Evolutionary conservation across 2,888 invertebrate genomes (phyloP).

Genomic region (Dyspetes luteomarginatus): DNA sequence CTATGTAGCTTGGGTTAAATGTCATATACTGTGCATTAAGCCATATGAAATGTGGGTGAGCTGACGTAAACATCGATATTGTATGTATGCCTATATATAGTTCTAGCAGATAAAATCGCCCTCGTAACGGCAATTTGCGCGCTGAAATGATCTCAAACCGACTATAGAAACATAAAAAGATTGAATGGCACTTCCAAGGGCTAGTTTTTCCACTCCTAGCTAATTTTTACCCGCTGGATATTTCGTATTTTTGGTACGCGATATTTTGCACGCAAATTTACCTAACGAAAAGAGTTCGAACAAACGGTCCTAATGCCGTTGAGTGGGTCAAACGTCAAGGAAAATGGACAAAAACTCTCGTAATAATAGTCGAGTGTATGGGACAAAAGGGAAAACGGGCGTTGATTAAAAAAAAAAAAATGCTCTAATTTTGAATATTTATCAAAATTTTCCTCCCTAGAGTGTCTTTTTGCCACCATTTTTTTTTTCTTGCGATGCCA

Average conservation of each 20-base stretch:
- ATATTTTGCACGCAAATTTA: too few relatives aligned
- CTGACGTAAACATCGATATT: conserved; percentile 34
- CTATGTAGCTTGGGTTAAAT: conserved; percentile 6
- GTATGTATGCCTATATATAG: background rate
- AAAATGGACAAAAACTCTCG: too few relatives aligned
- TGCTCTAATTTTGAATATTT: background rate
- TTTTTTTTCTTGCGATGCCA: background rate
- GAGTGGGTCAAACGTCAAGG: too few relatives aligned
- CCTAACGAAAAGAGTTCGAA: too few relatives aligned
- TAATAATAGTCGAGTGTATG: too few relatives aligned
- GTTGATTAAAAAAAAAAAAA: too few relatives aligned
- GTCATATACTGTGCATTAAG: conserved; percentile 19
- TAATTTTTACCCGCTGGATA: too few relatives aligned
- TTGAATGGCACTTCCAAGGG: background rate
- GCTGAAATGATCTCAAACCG: background rate
- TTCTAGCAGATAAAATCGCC: background rate
- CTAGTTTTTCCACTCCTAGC: too few relatives aligned
- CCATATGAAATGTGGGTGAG: conserved; percentile 1
- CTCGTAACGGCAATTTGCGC: background rate
- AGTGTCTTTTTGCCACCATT: conserved; percentile 10
- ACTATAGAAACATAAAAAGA: background rate
- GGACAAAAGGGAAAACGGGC: background rate
- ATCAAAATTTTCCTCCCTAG: background rate
- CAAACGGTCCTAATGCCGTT: too few relatives aligned
- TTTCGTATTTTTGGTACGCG: too few relatives aligned